These are phyloP conservation scores for Aselliscus stoliczkanus DNA, from an alignment of 2,797 vertebrate species.

Conservation along the genomic window DNA sequence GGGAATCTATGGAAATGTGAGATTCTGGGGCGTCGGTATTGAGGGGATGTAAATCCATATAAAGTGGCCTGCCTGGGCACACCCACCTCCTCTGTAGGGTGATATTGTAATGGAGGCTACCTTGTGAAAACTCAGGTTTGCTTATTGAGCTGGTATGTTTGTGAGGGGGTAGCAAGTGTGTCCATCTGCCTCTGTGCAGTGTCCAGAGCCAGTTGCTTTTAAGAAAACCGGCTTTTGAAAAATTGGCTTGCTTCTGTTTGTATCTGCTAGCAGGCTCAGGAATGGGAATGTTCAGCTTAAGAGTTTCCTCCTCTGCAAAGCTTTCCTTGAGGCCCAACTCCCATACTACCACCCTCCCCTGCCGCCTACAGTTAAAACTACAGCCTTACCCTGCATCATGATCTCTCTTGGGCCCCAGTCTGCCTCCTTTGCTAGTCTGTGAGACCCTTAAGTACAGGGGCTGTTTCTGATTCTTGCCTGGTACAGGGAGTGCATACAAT, in stretches of 20 bases:
- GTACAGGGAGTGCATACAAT: background rate
- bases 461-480: background rate
- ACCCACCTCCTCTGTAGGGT: background rate
- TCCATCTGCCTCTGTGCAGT: background rate
- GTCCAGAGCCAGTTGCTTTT: background rate
- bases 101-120: background rate
- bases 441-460: background rate
- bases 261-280: background rate
- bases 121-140: background rate
- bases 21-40: background rate
- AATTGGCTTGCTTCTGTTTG: background rate
- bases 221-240: background rate
- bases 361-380: background rate
- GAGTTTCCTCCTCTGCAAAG: background rate
- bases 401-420: background rate
- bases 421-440: background rate
- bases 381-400: background rate
- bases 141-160: background rate
- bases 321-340: background rate
- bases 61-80: no score
- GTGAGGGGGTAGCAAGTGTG: background rate
- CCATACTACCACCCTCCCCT: fast-evolving
- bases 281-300: background rate
- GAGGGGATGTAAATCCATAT: background rate
- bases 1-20: background rate